A percentile compares a stretch with the other conserved stretches of the same genome.
Conservation (phyloP, 1,140 invertebrate species). For the Brevipalpus yothersi region DNA sequence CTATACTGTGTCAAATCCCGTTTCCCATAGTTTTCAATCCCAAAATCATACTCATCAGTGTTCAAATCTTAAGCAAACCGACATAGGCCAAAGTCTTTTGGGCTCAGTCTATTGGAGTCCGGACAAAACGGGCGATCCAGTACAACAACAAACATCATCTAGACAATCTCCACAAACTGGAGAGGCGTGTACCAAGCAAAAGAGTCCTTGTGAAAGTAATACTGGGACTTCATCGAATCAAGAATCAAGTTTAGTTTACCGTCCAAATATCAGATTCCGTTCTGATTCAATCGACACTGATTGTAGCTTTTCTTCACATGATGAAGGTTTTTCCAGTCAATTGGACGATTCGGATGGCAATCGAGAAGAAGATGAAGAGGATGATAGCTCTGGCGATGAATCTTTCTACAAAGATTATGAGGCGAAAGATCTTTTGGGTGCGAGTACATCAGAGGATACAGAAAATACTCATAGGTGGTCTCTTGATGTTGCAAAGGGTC, state of each 20-base stretch:
- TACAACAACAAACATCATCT: background rate
- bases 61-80: background rate
- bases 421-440: conserved; percentile 5
- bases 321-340: conserved; percentile 48
- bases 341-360: conserved; percentile 44
- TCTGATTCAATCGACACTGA: conserved; percentile 8
- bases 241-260: background rate
- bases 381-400: conserved; percentile 10
- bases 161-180: background rate
- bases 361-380: conserved; percentile 18
- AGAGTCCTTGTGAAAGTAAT: background rate
- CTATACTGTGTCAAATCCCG: background rate
- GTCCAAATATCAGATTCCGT: background rate
- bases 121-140: background rate
- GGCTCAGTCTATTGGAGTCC: background rate
- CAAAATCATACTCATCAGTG: background rate
- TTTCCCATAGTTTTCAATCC: background rate
- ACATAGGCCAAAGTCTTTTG: background rate
- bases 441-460: conserved; percentile 7
- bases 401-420: conserved; percentile 10
- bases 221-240: background rate
- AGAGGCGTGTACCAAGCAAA: background rate
- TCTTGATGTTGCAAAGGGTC: conserved; percentile 11
- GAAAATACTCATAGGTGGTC: conserved; percentile 6
- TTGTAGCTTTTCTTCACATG: conserved; percentile 32